phyloP scores from a whole-genome alignment of 2,113 vertebrate genomes.

The Melanostigma gelatinosum region DNA sequence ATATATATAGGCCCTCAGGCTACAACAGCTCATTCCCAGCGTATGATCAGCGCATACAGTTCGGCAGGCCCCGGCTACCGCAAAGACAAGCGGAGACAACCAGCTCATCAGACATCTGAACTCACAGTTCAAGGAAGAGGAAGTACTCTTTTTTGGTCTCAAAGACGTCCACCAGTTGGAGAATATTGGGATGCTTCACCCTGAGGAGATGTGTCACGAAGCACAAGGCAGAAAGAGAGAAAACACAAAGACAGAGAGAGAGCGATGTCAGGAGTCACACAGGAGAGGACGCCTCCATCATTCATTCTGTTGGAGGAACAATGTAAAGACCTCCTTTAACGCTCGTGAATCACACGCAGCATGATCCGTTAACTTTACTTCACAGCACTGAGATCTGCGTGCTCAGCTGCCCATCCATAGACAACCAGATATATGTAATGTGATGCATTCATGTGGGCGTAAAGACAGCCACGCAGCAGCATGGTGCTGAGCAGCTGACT shows the following conservation, averaged over 20 bases:
- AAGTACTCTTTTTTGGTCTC: constrained; percentile 98
- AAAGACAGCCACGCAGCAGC: too few species aligned
- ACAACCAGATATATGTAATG: too few species aligned
- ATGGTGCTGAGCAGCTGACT: neutral
- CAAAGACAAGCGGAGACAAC: constrained; percentile 32
- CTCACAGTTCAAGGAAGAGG: constrained; percentile 99
- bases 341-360: constrained; percentile 24
- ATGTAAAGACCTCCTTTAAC: neutral
- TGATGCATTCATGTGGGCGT: too few species aligned
- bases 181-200: constrained; percentile 98
- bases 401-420: too few species aligned
- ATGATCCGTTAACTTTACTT: too few species aligned
- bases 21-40: constrained; percentile 58
- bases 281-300: constrained; percentile 1
- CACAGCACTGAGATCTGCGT: too few species aligned
- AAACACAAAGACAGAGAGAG: neutral
- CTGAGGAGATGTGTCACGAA: constrained; percentile 73
- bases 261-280: constrained; percentile 21
- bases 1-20: constrained; percentile 57
- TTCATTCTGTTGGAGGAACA: constrained; percentile 11
- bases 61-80: neutral
- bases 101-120: constrained; percentile 56
- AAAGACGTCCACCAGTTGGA: constrained; percentile 96
- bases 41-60: constrained; percentile 51
- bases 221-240: constrained; percentile 20